These are phyloP conservation scores for Panzeria rudis DNA, from an alignment of 2,888 invertebrate species.

Conservation along the genomic window DNA sequence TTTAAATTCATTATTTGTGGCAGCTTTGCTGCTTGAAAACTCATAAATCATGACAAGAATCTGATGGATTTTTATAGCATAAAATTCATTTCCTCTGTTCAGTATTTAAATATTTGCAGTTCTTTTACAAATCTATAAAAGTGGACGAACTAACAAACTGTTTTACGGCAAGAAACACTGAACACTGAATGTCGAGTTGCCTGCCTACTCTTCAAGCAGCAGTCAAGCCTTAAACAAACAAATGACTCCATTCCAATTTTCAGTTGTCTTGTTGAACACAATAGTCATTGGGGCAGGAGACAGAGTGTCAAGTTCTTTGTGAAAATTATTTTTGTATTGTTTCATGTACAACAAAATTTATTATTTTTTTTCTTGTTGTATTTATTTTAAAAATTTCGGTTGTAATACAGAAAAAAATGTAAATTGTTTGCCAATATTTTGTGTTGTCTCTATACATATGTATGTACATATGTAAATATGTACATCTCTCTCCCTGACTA, in stretches of 20 bases:
- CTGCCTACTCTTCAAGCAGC: conserved; percentile 22
- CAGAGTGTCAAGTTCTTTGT: conserved; percentile 67
- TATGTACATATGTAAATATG: neutral
- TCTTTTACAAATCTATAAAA: conserved; percentile 49
- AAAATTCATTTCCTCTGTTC: conserved; percentile 43
- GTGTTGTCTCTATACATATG: neutral
- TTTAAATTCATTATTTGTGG: conserved; percentile 12
- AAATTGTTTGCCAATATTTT: conserved; percentile 72
- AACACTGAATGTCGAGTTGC: neutral
- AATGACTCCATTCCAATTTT: conserved; percentile 65
- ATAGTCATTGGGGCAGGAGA: conserved; percentile 43
- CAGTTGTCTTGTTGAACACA: conserved; percentile 17
- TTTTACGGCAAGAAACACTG: neutral
- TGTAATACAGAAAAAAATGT: conserved; percentile 35
- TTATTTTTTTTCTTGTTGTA: conserved; percentile 16
- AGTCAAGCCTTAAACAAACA: conserved; percentile 50
- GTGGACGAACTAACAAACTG: conserved; percentile 22
- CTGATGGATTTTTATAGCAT: conserved; percentile 15
- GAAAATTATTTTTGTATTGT: conserved; percentile 71
- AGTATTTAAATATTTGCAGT: conserved; percentile 53
- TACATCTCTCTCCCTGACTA: conserved; percentile 14
- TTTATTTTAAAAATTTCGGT: conserved; percentile 57
- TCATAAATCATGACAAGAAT: conserved; percentile 64
- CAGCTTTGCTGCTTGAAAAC: conserved; percentile 14
- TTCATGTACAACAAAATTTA: conserved; percentile 52